Evolutionary conservation across 2,888 invertebrate species (phyloP).

Genomic region (Megaustenia siamemsis): DNA sequence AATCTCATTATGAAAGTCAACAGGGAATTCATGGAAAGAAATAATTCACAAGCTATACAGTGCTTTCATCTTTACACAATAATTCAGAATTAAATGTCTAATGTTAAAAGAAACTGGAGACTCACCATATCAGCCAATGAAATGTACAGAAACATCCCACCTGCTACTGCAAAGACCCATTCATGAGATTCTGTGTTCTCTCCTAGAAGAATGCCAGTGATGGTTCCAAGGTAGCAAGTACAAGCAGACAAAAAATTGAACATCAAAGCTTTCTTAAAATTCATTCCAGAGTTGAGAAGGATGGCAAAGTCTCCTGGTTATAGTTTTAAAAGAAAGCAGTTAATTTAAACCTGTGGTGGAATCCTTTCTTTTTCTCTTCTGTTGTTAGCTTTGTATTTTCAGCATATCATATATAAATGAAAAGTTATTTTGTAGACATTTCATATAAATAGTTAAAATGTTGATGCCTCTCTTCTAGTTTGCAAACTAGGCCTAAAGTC

Average conservation of each 20-base stretch:
- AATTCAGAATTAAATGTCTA: neutral
- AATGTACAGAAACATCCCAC: slow-evolving; percentile 85
- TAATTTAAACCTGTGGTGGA: too few relatives aligned
- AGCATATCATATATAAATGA: too few relatives aligned
- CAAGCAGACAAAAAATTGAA: slow-evolving; percentile 84
- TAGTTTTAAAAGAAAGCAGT: neutral
- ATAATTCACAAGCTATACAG: too few relatives aligned
- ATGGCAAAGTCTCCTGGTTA: slow-evolving; percentile 84
- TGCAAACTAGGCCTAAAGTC: too few relatives aligned
- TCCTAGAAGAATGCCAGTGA: slow-evolving; percentile 82
- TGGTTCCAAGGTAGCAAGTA: slow-evolving; percentile 83
- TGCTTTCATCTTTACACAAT: too few relatives aligned
- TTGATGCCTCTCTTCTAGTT: too few relatives aligned
- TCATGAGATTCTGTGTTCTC: slow-evolving; percentile 81
- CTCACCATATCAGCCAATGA: slow-evolving; percentile 84
- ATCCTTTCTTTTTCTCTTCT: too few relatives aligned
- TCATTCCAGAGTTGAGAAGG: slow-evolving; percentile 84
- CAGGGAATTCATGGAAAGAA: too few relatives aligned
- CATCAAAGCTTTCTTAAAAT: slow-evolving; percentile 82
- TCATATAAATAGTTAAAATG: too few relatives aligned
- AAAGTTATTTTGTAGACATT: too few relatives aligned
- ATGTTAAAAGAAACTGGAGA: neutral
- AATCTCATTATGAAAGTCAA: too few relatives aligned
- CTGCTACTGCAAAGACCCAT: slow-evolving; percentile 84
- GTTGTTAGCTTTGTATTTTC: too few relatives aligned